Percentiles rank a stretch among this genome's conserved stretches.
Evolutionary conservation across 2,113 vertebrate genomes (phyloP).

Genomic region (Oncorhynchus kisutch): DNA sequence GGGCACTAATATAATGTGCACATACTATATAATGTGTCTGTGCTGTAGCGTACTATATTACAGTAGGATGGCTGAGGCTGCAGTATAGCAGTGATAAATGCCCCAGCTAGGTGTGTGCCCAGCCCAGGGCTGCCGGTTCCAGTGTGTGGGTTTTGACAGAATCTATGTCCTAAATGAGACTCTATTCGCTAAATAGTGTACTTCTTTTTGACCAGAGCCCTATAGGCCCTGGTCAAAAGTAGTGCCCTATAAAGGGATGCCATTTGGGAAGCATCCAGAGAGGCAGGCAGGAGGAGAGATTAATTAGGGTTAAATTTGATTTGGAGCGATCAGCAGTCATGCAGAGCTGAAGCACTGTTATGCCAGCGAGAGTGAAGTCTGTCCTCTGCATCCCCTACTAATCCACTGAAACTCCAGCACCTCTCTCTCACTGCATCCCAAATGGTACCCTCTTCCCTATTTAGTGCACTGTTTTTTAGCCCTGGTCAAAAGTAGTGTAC

Average conservation of each 20-base stretch:
- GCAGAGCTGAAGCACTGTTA: background rate
- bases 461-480: no score
- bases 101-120: constrained; percentile 23
- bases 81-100: constrained; percentile 41
- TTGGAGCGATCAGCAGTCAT: constrained; percentile 33
- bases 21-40: background rate
- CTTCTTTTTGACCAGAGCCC: no score
- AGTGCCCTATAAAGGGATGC: no score
- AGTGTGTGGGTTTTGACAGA: background rate
- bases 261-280: no score
- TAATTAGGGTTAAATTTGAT: constrained; percentile 36
- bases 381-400: constrained; percentile 6
- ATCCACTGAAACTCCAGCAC: constrained; percentile 11
- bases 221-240: no score
- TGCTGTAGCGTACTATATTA: background rate
- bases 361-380: background rate
- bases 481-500: no score
- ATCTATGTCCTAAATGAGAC: no score
- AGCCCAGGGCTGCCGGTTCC: constrained; percentile 10
- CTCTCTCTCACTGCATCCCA: background rate
- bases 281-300: constrained; percentile 35
- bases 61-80: constrained; percentile 13
- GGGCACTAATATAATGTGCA: no score
- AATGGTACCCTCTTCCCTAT: no score
- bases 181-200: no score